Evolutionary conservation across 2,888 invertebrate genomes (phyloP), one percentile per base, ranked within the genome.

Genomic region (Crematogaster levior): DNA sequence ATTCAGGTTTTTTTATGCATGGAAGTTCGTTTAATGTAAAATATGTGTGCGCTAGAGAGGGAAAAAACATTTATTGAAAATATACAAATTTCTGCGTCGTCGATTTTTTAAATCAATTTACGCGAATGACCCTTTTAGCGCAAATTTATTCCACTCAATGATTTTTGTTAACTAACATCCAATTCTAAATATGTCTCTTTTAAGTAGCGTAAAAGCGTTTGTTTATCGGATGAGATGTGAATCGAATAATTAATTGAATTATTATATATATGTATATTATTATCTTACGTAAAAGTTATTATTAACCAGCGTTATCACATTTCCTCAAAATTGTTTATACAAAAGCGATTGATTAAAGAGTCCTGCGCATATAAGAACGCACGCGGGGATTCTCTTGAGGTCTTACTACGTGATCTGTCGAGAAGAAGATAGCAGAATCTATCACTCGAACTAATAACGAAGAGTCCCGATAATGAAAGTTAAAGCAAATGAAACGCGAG

Each of bases 21-120:
- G 10, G 34, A 68, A 79, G n/a, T 70, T 24, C 43, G 56, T 70
- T 68, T 58, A 27, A 56, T 70, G 24, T 3, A 30, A 68, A 43
- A 43, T 7, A 34, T 24, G 5, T 40, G n/a, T 3, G 12, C 0
- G 12, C 15, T 12, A 27, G 24, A 9, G 9, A 21, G 12, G 15
- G 21, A 6, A 27, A 21, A 37, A 43, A n/a, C 24, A 40, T 21
- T 34, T 1, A 48, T 61, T 43, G 21, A 58, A 51, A 30, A 18
- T 43, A 34, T 24, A 63, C 21, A 12, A 7, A 43, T 34, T 56
- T 56, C 6, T 24, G 24, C n/a, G 27, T 18, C 43, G 15, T 43
- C 24, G 10, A 56, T 56, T 30, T 21, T 79, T 70, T 34, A n/a
- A 75, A 24, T 27, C 51, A 65, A 65, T 65, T 74, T 65, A 51